A percentile compares a stretch with the other conserved stretches of the same genome.
These are phyloP conservation scores for Caenorhabditis angaria DNA, from an alignment of 2,888 invertebrate genomes.

Conservation along the genomic window DNA sequence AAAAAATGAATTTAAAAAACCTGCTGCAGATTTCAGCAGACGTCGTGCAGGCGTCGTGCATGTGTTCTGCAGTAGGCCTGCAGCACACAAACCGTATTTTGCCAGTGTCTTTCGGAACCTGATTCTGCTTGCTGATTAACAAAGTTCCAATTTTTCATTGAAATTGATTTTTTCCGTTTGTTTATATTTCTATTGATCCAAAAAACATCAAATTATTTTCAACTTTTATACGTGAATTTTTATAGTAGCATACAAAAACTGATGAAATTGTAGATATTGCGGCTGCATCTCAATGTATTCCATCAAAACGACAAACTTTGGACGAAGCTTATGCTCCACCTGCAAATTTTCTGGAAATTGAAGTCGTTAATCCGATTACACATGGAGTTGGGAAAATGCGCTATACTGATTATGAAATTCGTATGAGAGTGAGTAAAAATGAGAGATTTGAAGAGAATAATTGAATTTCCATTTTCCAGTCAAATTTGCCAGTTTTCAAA, in stretches of 20 bases:
- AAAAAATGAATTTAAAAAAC: too few species aligned
- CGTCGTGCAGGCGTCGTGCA: too few species aligned
- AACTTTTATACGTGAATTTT: too few species aligned
- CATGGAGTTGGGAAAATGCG: slow-evolving; percentile 97
- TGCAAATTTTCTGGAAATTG: slow-evolving; percentile 99
- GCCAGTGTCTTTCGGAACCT: neutral
- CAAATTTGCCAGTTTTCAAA: slow-evolving; percentile 98
- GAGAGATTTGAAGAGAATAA: too few species aligned
- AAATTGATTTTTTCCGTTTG: neutral
- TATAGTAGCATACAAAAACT: too few species aligned
- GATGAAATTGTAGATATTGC: too few species aligned
- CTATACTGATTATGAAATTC: slow-evolving; percentile 99
- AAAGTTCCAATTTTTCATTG: neutral
- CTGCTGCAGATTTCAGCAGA: too few species aligned
- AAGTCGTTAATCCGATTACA: slow-evolving; percentile 94
- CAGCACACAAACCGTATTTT: too few species aligned
- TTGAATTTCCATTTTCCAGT: too few species aligned
- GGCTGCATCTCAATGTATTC: slow-evolving; percentile 89
- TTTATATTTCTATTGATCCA: too few species aligned
- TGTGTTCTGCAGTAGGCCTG: too few species aligned
- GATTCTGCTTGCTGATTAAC: neutral
- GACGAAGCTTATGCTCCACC: slow-evolving; percentile 99
- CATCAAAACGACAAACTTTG: slow-evolving; percentile 96
- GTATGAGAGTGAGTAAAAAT: slow-evolving; percentile 86
- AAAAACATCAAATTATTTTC: too few species aligned